Evolutionary conservation across 2,113 vertebrate genomes (phyloP), one percentile per base, ranked within the genome.

Genomic region (Takifugu flavidus): DNA sequence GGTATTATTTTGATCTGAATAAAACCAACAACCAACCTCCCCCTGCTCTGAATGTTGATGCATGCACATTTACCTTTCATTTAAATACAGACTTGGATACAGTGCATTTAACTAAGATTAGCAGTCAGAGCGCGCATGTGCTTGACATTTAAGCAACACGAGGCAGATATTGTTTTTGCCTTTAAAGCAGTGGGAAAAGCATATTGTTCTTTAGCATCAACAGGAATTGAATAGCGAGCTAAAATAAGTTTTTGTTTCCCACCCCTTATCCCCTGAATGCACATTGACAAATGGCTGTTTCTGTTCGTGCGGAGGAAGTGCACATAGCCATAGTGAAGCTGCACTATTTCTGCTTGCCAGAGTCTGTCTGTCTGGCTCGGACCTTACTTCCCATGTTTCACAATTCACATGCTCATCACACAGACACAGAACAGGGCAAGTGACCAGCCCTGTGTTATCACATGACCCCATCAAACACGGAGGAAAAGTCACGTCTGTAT

Each of bases 301-400:
- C 62, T 56, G 8, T 65, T 79, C 58, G 61, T 57, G 77, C 71
- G 87, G 79, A 83, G 83, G 81, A 89, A 85, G 81, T 82, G 66
- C 81, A 80, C 80, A 77, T 77, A 81, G 75, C 73, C 73, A 72
- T 78, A 79, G 59, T 46, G 51, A 63, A 77, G 78, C 56, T 57
- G 29, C 63, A 74, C 79, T 80, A 79, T 89, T 92, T 86, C 79
- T 87, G 53, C 68, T 31, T 65, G 66, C 74, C 83, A 58, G 80
- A 85, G 61, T 78, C 62, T 74, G 82, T 82, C 83, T 82, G 72
- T 68, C 73, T 74, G 72, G 78, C 74, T 82, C 62, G 75, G 84
- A 89, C 81, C 71, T 67, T 63, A 87, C 86, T 93, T 92, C 90
- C 89, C 88, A 91, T 87, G 89, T 90, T 91, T 90, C 89, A 89